Evolutionary conservation across 92 coral and sea anemone genomes (phyloP).

Genomic region (Metridium senile): DNA sequence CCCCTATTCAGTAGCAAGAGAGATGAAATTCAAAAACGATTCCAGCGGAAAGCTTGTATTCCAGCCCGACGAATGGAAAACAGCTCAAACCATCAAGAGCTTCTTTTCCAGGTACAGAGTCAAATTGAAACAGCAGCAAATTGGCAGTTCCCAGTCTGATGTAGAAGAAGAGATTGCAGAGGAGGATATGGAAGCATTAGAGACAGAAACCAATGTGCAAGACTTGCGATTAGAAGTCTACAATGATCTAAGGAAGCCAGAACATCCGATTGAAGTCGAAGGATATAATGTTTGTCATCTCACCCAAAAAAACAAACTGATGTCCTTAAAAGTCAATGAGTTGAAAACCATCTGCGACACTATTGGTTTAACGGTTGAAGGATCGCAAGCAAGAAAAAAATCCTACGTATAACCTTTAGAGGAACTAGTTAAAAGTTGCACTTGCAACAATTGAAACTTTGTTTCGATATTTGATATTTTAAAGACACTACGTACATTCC

Average conservation of each 20-base stretch:
- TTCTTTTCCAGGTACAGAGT: conserved; percentile 51
- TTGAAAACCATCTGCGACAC: conserved; percentile 30
- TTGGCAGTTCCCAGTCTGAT: conserved; percentile 1
- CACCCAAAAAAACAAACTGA: conserved; percentile 17
- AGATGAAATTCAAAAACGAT: conserved; percentile 59
- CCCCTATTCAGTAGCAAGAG: conserved; percentile 57
- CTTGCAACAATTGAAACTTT: not conserved
- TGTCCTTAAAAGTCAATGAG: conserved; percentile 30
- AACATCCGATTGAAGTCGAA: conserved; percentile 50
- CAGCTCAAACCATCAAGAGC: conserved; percentile 50
- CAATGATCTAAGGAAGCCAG: conserved; percentile 30
- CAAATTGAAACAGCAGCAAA: conserved; percentile 36
- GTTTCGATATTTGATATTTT: conserved; percentile 9
- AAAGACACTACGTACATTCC: no score
- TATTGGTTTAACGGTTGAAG: not conserved
- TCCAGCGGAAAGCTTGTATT: conserved; percentile 52
- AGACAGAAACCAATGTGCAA: conserved; percentile 34
- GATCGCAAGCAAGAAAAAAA: conserved; percentile 4
- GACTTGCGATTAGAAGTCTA: conserved; percentile 34
- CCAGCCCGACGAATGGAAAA: conserved; percentile 60
- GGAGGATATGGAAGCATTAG: conserved; percentile 51
- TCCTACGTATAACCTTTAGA: conserved; percentile 1
- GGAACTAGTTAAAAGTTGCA: not conserved
- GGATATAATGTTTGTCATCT: conserved; percentile 47
- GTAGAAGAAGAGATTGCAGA: conserved; percentile 16